Evolutionary conservation across 2,797 vertebrate species (phyloP), one percentile per base, ranked within the genome.

Genomic region (Eutrigla gurnardus): DNA sequence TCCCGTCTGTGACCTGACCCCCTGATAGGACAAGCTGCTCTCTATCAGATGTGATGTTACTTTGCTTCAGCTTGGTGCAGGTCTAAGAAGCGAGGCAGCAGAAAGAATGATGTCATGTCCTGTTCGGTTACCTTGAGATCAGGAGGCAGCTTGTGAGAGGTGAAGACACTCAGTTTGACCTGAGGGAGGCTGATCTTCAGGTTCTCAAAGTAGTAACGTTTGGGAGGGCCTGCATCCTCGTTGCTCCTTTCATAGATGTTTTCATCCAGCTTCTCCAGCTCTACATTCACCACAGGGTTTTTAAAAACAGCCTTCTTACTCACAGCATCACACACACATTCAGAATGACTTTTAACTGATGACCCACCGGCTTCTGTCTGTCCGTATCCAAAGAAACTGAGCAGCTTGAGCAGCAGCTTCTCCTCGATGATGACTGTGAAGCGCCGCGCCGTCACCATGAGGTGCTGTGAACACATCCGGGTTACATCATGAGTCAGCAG

Each of bases 341-440:
- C 32, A 63, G 4, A 32, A 15, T n/a, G 18, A 36, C 7, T 17
- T 59, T 60, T 10, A 32, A 46, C 4, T 39, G n/a, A 65, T 37
- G 37, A 90, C 89, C n/a, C 93, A 98, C 97, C 97, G 81, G 96
- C 94, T 70, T 97, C 97, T 0, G 94, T 94, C 49, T 96, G 96
- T 69, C 96, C 95, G 0, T 96, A 98, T 87, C 96, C 96, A 74
- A 99, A 98, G 94, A 99, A 99, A 78, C 95, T 96, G 50, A 99
- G 90, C 0, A 99, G 94, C 83, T 99, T 99, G 36, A 99, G 95
- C 63, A 99, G 93, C 0, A 99, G 93, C 2, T 98, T 99, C 90
- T 99, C 98, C 86, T 99, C 98, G 0, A 99, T 97, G 84, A 99
- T 96, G 73, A 99, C 94, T 0, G 98, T 99, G 88, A 98, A 97